A percentile compares a stretch with the other conserved stretches of the same genome.
phyloP scores from a whole-genome alignment of 1,140 invertebrate species.

The Drosophila sp. region DNA sequence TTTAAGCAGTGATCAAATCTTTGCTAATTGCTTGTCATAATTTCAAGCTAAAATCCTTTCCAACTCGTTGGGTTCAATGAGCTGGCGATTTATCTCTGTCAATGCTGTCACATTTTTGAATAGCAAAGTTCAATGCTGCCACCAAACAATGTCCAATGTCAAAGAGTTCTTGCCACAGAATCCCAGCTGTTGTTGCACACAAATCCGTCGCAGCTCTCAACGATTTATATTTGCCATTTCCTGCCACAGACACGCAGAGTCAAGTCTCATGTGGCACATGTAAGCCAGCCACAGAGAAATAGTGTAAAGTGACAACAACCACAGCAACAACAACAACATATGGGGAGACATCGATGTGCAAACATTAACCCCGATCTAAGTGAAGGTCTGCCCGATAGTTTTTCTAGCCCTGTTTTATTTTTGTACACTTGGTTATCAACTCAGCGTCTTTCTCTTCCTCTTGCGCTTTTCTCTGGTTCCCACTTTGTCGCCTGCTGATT shows the following conservation, averaged over 20 bases:
- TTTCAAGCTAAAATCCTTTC: conserved; percentile 8
- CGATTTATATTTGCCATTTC: conserved; percentile 59
- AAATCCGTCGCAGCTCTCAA: conserved; percentile 35
- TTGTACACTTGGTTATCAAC: conserved; percentile 15
- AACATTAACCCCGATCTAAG: conserved; percentile 53
- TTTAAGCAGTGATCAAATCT: conserved; percentile 3
- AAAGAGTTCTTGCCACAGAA: conserved; percentile 29
- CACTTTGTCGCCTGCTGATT: conserved; percentile 53
- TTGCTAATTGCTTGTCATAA: conserved; percentile 41
- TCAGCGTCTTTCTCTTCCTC: neutral
- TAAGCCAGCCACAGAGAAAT: conserved; percentile 24
- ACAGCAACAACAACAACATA: neutral
- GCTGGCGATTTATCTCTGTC: conserved; percentile 32
- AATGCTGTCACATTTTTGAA: conserved; percentile 20
- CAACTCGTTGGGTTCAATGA: conserved; percentile 23
- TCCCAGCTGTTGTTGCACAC: conserved; percentile 36
- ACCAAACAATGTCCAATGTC: conserved; percentile 32
- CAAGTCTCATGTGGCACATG: conserved; percentile 27
- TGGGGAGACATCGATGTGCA: conserved; percentile 30
- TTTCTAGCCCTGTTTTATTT: conserved; percentile 36
- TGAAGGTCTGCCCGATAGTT: conserved; percentile 42
- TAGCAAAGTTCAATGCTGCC: conserved; percentile 25
- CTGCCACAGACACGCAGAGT: conserved; percentile 28
- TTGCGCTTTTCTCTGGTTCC: neutral
- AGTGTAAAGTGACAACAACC: conserved; percentile 14